Base-by-base conservation (phyloP, 2,888 invertebrate species). In the Peribatodes rhomboidaria region DNA sequence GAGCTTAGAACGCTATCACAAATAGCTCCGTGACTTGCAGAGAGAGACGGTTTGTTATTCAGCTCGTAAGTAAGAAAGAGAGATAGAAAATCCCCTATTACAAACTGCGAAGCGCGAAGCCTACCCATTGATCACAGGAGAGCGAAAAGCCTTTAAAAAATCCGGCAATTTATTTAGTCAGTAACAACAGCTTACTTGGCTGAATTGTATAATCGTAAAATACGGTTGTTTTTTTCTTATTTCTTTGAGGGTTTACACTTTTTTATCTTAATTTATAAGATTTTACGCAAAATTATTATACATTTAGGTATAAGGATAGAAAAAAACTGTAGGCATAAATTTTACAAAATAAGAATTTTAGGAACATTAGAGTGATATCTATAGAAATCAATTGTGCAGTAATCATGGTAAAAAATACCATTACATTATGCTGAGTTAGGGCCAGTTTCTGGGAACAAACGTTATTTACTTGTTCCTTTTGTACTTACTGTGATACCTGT, bases 131-230 rank as follows among this genome's bases (percentile, higher is more conserved):
- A 91, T 91, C 90, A 91, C 88, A 81, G 88, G 82, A 87, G 88
- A 84, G 87, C 88, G 89, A 83, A 89, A 91, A 90, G 89, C 90
- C 86, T 87, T 86, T 83, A 86, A 88, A 89, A 64, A 91, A 89
- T 89, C 90, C 89, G 77, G 83, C 90, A 90, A 92, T 91, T 90
- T 91, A 90, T 91, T 89, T 87, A 86, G 87, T 86, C 79, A 74
- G 68, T 68, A 68, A 68, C 83, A 86, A 89, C 85, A 86, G 84
- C 83, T 81, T 79, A 79, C 74, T 76, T 68, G 73, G 70, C 70
- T 71, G 76, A 75, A 75, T 77, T 77, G 73, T 68, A 67, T 60
- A 46, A 66, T 61, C 61, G 44, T 67, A 55, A 71, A 63, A 60
- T 55, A 61, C 44, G 54, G 58, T 59, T 66, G 42, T 39, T 46